phyloP scores from a whole-genome alignment of 35 echinoderm and acorn worm genomes.

The Apostichopus parvimensis region DNA sequence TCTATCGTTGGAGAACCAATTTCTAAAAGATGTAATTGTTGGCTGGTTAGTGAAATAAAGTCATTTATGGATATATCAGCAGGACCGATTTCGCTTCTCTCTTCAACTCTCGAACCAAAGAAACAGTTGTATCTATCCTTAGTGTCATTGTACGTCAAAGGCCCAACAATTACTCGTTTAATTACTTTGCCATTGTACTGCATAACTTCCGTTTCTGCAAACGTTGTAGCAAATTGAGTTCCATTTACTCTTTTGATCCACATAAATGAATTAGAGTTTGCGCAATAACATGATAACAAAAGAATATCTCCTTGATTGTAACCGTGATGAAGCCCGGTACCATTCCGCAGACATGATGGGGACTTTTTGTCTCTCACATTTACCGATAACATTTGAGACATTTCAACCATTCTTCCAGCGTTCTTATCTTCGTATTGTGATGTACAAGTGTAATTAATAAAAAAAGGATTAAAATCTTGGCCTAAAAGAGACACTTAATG shows the following conservation, averaged over 20 bases:
- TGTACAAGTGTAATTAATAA: neutral
- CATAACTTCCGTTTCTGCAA: neutral
- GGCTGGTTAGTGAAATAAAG: neutral
- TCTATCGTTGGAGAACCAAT: neutral
- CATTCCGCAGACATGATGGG: neutral
- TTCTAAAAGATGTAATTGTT: neutral
- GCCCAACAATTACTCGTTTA: too few species aligned
- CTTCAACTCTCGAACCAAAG: too few species aligned
- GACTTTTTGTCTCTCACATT: too few species aligned
- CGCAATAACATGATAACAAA: constrained; percentile 25
- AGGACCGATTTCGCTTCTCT: neutral
- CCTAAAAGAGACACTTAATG: too few species aligned
- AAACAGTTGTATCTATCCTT: too few species aligned
- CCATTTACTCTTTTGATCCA: neutral
- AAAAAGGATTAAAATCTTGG: too few species aligned
- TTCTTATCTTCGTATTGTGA: neutral
- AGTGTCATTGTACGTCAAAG: too few species aligned
- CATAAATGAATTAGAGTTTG: neutral
- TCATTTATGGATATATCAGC: neutral
- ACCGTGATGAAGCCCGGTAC: neutral
- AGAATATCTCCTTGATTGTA: neutral
- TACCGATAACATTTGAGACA: too few species aligned
- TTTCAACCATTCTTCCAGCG: neutral
- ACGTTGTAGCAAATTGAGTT: neutral
- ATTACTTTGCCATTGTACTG: too few species aligned